A percentile compares a stretch with the other conserved stretches of the same genome.
phyloP scores from a whole-genome alignment of 2,113 vertebrate genomes.

The Nannobrachium achirus region DNA sequence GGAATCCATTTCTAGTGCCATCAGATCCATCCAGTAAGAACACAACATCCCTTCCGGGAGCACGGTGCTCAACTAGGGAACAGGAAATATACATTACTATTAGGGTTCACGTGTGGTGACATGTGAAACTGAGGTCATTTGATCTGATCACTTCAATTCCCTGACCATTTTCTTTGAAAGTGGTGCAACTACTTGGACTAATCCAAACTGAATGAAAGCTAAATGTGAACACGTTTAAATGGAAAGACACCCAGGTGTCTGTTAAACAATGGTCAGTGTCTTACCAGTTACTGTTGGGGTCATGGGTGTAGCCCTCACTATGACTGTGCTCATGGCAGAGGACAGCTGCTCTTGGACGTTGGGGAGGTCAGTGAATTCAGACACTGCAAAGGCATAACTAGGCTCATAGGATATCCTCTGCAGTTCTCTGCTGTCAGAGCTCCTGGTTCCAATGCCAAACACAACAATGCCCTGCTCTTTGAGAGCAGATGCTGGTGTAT shows the following conservation, averaged over 20 bases:
- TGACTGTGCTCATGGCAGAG: conserved; percentile 5
- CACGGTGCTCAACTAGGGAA: conserved; percentile 3
- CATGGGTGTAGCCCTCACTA: neutral
- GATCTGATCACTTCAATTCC: no score
- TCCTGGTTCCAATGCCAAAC: conserved; percentile 45
- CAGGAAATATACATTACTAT: no score
- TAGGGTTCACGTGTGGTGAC: no score
- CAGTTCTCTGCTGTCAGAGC: conserved; percentile 62
- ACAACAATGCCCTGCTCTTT: conserved; percentile 56
- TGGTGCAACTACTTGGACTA: no score
- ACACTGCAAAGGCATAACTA: conserved; percentile 9
- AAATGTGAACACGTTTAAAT: no score
- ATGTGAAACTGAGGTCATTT: no score
- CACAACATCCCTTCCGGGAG: conserved; percentile 33
- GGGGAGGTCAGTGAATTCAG: conserved; percentile 73
- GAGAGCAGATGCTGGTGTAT: conserved; percentile 51
- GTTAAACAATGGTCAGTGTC: neutral
- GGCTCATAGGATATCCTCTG: conserved; percentile 47
- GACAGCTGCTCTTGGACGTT: conserved; percentile 46
- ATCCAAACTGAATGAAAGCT: no score
- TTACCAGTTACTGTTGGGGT: conserved; percentile 21
- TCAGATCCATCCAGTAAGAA: conserved; percentile 49
- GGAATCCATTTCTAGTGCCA: conserved; percentile 56
- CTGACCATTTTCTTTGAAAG: no score
- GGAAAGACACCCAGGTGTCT: no score